Evolutionary conservation across 1,140 invertebrate species (phyloP).

Genomic region (Armadillidium nasatum): DNA sequence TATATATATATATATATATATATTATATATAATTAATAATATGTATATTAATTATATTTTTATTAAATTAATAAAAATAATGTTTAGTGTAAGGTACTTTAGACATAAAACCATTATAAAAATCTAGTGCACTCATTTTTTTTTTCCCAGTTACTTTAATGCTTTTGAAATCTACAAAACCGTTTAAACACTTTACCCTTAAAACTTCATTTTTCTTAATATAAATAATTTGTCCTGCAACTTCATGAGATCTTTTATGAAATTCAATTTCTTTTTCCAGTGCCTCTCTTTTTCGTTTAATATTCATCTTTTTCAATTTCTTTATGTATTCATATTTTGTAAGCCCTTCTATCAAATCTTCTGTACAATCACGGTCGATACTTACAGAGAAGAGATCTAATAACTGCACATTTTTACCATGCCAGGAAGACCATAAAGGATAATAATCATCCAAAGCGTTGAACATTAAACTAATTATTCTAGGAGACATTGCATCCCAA

Average conservation of each 20-base stretch:
- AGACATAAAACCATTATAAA: constrained; percentile 39
- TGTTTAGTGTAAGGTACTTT: constrained; percentile 27
- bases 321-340: constrained; percentile 9
- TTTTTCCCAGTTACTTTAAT: constrained; percentile 33
- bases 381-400: not conserved
- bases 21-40: too few species aligned
- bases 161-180: constrained; percentile 32
- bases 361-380: too few species aligned
- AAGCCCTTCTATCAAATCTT: not conserved
- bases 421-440: constrained; percentile 37
- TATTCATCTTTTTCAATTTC: not conserved
- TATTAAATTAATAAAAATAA: too few species aligned
- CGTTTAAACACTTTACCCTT: constrained; percentile 30
- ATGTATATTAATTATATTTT: too few species aligned
- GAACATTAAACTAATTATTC: constrained; percentile 30
- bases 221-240: constrained; percentile 20
- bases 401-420: constrained; percentile 28
- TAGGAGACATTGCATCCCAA: constrained; percentile 28
- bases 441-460: constrained; percentile 40
- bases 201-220: constrained; percentile 25
- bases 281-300: not conserved
- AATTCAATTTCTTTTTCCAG: not conserved
- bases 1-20: too few species aligned
- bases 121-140: constrained; percentile 39
- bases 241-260: not conserved